Conservation (phyloP, 2,888 invertebrate genomes). For the Malacosoma neustria region DNA sequence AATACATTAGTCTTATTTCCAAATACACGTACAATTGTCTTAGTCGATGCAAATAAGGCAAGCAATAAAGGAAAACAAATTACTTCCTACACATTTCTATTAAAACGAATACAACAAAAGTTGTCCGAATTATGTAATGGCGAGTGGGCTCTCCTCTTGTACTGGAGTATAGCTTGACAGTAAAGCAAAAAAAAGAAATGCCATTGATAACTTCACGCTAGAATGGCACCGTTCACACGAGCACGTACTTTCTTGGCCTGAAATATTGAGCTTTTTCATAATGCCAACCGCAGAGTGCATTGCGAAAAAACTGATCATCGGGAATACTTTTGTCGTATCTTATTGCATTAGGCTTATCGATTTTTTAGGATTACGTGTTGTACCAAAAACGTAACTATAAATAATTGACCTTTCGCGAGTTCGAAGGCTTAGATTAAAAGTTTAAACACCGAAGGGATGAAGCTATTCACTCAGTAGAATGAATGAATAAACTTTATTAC, state of each 20-base stretch:
- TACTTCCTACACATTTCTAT: slow-evolving; percentile 25
- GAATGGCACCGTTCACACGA: slow-evolving; percentile 8
- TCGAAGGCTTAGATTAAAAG: too few relatives aligned
- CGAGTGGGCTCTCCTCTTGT: slow-evolving; percentile 11
- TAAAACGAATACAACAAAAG: slow-evolving; percentile 16
- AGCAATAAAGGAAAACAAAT: slow-evolving; percentile 22
- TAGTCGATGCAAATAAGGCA: not conserved
- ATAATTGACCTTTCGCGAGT: too few relatives aligned
- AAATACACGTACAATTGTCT: not conserved
- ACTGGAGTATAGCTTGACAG: slow-evolving; percentile 13
- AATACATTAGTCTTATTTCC: too few relatives aligned
- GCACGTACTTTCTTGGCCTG: slow-evolving; percentile 5
- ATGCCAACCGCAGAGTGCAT: not conserved
- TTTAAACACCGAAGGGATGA: too few relatives aligned
- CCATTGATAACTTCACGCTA: slow-evolving; percentile 15
- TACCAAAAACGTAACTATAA: too few relatives aligned
- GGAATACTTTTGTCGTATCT: not conserved
- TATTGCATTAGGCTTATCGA: too few relatives aligned
- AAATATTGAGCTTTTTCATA: slow-evolving; percentile 7
- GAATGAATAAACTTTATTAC: too few relatives aligned
- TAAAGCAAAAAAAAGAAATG: slow-evolving; percentile 15
- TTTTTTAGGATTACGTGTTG: too few relatives aligned
- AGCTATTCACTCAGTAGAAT: too few relatives aligned
- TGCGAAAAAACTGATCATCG: not conserved
- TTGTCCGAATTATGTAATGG: slow-evolving; percentile 23